These are phyloP conservation scores for Desoria tigrina DNA, from an alignment of 2,888 invertebrate species.

Conservation along the genomic window DNA sequence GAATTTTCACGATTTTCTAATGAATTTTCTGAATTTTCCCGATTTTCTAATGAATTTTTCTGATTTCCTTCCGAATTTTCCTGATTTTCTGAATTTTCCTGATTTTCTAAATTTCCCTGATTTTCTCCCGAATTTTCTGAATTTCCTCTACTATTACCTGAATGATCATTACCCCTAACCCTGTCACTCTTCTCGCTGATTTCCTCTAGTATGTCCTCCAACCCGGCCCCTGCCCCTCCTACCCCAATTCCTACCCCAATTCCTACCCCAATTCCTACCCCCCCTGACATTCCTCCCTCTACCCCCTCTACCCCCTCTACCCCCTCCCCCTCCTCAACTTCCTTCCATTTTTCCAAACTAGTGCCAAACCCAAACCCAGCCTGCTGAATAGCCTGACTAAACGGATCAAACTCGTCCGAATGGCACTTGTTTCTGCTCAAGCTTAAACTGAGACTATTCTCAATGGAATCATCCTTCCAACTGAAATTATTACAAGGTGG, in stretches of 20 bases:
- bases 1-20: constrained; percentile 5
- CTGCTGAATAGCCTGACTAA: neutral
- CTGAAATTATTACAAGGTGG: constrained; percentile 44
- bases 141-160: constrained; percentile 17
- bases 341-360: neutral
- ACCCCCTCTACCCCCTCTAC: neutral
- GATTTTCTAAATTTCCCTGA: constrained; percentile 14
- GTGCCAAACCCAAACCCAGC: neutral
- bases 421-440: too few species aligned
- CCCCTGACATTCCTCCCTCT: neutral
- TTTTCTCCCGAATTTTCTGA: constrained; percentile 4
- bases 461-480: constrained; percentile 40
- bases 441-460: constrained; percentile 1
- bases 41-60: neutral
- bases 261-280: too few species aligned
- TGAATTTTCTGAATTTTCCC: neutral
- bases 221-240: neutral
- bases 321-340: constrained; percentile 16
- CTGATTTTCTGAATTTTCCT: constrained; percentile 13
- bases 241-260: too few species aligned
- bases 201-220: constrained; percentile 5
- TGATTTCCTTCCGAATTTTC: neutral
- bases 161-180: constrained; percentile 4
- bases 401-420: neutral
- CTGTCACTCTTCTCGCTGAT: neutral